A percentile compares a stretch with the other conserved stretches of the same genome.
Conservation (phyloP, 2,888 invertebrate genomes). For the Chalcis sispes region DNA sequence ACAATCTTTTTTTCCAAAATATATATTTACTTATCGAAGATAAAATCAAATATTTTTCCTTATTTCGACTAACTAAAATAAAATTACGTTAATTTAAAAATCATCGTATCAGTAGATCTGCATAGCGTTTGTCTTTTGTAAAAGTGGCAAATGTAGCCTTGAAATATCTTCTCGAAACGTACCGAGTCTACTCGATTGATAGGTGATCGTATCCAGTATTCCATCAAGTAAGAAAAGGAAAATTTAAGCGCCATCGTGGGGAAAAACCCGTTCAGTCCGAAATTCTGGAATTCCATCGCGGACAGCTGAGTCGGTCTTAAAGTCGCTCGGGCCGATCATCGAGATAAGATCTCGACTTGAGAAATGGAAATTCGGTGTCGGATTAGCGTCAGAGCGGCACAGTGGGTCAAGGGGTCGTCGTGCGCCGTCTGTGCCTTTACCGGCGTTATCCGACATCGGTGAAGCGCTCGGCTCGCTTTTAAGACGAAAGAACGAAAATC, state of each 20-base stretch:
- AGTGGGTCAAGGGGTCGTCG: constrained; percentile 68
- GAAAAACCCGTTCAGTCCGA: constrained; percentile 45
- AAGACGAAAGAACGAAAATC: constrained; percentile 60
- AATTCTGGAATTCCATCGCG: background rate
- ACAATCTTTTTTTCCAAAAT: too few species aligned
- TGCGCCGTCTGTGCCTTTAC: background rate
- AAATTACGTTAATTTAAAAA: too few species aligned
- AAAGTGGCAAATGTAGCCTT: too few species aligned
- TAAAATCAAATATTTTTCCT: too few species aligned
- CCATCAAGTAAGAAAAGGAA: too few species aligned
- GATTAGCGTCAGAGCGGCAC: constrained; percentile 67
- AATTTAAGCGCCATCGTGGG: background rate
- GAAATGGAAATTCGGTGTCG: constrained; percentile 63
- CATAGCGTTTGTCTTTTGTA: too few species aligned
- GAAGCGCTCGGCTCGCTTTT: background rate
- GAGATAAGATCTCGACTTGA: constrained; percentile 43
- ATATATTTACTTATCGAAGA: too few species aligned
- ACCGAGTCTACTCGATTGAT: constrained; percentile 7
- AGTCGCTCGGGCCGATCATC: background rate
- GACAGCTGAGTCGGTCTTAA: too few species aligned
- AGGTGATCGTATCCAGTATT: constrained; percentile 29
- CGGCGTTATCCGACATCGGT: constrained; percentile 41
- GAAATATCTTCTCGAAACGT: too few species aligned
- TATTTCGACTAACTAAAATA: too few species aligned
- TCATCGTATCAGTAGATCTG: too few species aligned